phyloP scores from a whole-genome alignment of 1,140 invertebrate genomes.

The Polypedilum vanderplanki region DNA sequence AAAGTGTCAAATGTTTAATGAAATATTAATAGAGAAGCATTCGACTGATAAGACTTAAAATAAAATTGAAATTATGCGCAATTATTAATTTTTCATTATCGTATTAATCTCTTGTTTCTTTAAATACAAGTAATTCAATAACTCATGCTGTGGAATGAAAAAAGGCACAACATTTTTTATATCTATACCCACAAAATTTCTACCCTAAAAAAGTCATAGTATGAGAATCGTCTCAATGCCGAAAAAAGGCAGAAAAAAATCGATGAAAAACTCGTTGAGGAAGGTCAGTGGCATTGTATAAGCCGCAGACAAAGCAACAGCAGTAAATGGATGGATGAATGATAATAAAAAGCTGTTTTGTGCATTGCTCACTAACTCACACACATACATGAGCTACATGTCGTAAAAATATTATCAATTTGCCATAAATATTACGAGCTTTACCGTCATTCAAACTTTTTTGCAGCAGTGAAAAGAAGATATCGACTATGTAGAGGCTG shows the following conservation, averaged over 20 bases:
- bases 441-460: not conserved
- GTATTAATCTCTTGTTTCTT: not conserved
- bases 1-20: not conserved
- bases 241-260: conserved; percentile 9
- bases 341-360: not conserved
- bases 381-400: not conserved
- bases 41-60: not conserved
- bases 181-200: not conserved
- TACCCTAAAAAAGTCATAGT: not conserved
- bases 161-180: not conserved
- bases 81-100: not conserved
- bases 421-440: conserved; percentile 12
- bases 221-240: not conserved
- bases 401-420: conserved; percentile 19
- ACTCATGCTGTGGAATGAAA: too few relatives aligned
- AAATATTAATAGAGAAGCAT: not conserved
- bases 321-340: not conserved
- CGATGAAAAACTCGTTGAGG: conserved; percentile 2
- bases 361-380: not conserved
- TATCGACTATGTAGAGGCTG: not conserved
- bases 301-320: not conserved
- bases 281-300: not conserved
- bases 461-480: not conserved
- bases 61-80: not conserved
- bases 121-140: not conserved